phyloP scores from a whole-genome alignment of 2,797 vertebrate species.

The Spinus pinus region DNA sequence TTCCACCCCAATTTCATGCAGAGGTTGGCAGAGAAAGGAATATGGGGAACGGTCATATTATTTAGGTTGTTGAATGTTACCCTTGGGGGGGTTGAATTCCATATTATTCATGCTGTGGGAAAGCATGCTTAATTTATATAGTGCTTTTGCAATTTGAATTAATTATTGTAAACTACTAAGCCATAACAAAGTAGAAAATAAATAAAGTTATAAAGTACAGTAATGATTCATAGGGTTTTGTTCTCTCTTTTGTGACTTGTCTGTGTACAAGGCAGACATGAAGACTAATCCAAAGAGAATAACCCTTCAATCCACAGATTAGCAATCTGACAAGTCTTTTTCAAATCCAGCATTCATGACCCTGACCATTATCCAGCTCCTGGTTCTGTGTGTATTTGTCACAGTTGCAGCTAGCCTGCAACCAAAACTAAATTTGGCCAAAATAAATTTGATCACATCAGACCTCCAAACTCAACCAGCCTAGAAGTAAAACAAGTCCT shows the following conservation, averaged over 20 bases:
- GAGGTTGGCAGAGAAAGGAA: not conserved
- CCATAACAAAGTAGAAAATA: not conserved
- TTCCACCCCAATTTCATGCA: not conserved
- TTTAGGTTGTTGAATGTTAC: not conserved
- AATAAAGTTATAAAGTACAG: not conserved
- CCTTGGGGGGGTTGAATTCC: not conserved
- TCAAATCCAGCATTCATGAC: not conserved
- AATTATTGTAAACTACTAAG: not conserved
- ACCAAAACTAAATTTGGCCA: not conserved
- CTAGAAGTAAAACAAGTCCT: not conserved
- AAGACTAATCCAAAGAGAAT: not conserved
- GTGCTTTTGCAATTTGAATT: not conserved
- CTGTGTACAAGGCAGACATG: not conserved
- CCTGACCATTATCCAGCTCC: not conserved
- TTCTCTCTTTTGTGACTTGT: not conserved
- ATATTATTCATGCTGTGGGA: not conserved
- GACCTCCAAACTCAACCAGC: not conserved
- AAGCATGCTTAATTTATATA: not conserved
- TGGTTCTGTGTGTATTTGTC: accelerated
- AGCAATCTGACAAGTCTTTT: not conserved
- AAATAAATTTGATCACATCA: not conserved
- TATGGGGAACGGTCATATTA: not conserved
- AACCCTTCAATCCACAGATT: not conserved
- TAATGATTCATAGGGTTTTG: not conserved
- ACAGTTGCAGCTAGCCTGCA: not conserved